A percentile compares a stretch with the other conserved stretches of the same genome.
Evolutionary conservation across 2,113 vertebrate species (phyloP).

Genomic region (Boleophthalmus pectinirostris): DNA sequence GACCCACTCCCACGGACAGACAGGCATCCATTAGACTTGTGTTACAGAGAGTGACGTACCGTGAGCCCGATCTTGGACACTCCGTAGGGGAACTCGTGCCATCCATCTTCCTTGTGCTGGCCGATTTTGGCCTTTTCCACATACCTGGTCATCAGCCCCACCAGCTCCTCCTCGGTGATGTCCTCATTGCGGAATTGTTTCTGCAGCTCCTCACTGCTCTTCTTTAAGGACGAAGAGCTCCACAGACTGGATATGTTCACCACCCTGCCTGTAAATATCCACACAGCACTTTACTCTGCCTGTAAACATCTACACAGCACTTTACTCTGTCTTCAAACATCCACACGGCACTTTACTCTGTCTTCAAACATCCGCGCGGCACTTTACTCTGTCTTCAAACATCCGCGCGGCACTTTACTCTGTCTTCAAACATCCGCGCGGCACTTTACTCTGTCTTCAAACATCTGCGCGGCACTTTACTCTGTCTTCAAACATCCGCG

Average conservation of each 20-base stretch:
- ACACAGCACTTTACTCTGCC: background rate
- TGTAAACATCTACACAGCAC: too few relatives aligned
- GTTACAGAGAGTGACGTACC: slow-evolving; percentile 14
- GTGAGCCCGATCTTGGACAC: slow-evolving; percentile 88
- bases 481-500: too few relatives aligned
- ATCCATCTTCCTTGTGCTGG: slow-evolving; percentile 77
- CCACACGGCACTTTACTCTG: too few relatives aligned
- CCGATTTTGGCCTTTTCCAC: slow-evolving; percentile 77
- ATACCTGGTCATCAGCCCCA: slow-evolving; percentile 85
- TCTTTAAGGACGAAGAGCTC: slow-evolving; percentile 54
- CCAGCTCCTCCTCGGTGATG: slow-evolving; percentile 51
- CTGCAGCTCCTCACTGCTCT: slow-evolving; percentile 83
- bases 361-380: too few relatives aligned
- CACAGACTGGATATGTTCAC: slow-evolving; percentile 87
- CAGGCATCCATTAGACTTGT: too few relatives aligned
- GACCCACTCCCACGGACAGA: too few relatives aligned
- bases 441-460: too few relatives aligned
- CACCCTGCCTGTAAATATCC: slow-evolving; percentile 73
- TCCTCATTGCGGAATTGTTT: slow-evolving; percentile 82
- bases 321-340: too few relatives aligned
- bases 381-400: too few relatives aligned
- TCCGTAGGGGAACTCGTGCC: slow-evolving; percentile 83
- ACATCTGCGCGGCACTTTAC: too few relatives aligned
- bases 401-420: too few relatives aligned
- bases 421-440: too few relatives aligned